Conservation (phyloP, 2,888 invertebrate genomes). For the Polydesmus complanatus region DNA sequence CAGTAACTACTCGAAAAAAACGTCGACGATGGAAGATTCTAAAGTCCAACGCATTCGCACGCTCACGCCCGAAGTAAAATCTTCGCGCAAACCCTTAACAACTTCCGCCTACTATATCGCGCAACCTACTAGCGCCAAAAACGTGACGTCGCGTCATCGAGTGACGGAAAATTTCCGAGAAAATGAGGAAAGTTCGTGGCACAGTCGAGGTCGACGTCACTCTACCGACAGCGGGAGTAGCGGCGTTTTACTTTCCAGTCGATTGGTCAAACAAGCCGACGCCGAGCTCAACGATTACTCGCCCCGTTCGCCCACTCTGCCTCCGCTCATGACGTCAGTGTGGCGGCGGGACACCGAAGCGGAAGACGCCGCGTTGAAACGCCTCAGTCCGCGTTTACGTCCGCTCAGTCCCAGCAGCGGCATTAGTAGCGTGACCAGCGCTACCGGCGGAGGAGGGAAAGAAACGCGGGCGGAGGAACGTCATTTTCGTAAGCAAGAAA, state of each 20-base stretch:
- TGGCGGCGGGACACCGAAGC: not conserved
- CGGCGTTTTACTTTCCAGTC: conserved; percentile 11
- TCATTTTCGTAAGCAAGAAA: conserved; percentile 1
- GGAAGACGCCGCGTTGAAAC: not conserved
- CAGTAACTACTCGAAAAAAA: not conserved
- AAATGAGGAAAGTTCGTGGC: not conserved
- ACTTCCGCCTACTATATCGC: not conserved
- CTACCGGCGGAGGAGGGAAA: not conserved
- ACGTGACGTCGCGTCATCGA: not conserved
- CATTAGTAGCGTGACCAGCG: not conserved
- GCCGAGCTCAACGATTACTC: conserved; percentile 13
- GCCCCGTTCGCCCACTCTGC: not conserved
- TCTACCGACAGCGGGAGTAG: conserved; percentile 3
- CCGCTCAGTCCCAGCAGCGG: not conserved
- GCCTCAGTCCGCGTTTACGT: not conserved
- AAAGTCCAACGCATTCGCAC: not conserved
- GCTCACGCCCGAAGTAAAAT: not conserved
- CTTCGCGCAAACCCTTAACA: not conserved
- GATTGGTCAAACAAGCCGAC: conserved; percentile 17
- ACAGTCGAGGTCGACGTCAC: not conserved
- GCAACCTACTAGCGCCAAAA: not conserved
- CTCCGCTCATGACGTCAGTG: not conserved
- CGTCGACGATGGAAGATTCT: not conserved
- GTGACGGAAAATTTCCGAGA: not conserved
- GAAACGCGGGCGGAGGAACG: not conserved